Percentiles rank a stretch among this genome's conserved stretches.
Conservation (phyloP, 53 echinoderm and acorn worm species). For the Holothuria leucospilota region DNA sequence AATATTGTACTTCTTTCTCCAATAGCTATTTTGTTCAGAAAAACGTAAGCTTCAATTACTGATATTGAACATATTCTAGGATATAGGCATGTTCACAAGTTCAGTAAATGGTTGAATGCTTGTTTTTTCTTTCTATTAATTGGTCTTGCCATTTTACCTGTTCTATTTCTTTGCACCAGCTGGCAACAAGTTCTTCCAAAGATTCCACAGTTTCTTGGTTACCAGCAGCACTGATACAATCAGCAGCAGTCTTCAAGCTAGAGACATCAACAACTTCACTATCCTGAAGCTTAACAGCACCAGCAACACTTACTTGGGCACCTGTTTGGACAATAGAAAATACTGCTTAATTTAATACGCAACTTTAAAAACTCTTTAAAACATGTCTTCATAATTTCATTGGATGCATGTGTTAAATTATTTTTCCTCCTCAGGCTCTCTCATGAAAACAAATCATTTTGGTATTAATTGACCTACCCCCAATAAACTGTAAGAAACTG, state of each 20-base stretch:
- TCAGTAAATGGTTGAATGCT: no score
- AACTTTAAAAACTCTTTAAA: not conserved
- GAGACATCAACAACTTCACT: constrained; percentile 66
- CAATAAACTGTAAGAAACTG: constrained; percentile 82
- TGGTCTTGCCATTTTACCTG: constrained; percentile 59
- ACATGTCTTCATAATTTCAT: not conserved
- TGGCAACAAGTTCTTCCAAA: constrained; percentile 81
- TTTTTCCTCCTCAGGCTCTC: not conserved
- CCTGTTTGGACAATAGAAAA: constrained; percentile 46
- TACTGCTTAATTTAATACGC: not conserved
- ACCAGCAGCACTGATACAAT: constrained; percentile 85
- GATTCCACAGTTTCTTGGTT: constrained; percentile 90
- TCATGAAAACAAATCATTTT: not conserved
- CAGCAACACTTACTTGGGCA: constrained; percentile 85
- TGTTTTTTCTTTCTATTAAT: no score
- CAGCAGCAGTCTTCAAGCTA: constrained; percentile 71
- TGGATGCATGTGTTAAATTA: not conserved
- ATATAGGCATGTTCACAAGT: no score
- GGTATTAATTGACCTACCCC: constrained; percentile 52
- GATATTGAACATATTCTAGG: no score
- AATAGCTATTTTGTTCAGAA: no score
- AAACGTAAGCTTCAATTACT: no score
- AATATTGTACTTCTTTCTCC: no score
- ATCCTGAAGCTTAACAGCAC: constrained; percentile 82
- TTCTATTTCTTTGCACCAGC: constrained; percentile 95